These are phyloP conservation scores for Canis aureus DNA, from an alignment of 2,113 vertebrate genomes.

Conservation along the genomic window DNA sequence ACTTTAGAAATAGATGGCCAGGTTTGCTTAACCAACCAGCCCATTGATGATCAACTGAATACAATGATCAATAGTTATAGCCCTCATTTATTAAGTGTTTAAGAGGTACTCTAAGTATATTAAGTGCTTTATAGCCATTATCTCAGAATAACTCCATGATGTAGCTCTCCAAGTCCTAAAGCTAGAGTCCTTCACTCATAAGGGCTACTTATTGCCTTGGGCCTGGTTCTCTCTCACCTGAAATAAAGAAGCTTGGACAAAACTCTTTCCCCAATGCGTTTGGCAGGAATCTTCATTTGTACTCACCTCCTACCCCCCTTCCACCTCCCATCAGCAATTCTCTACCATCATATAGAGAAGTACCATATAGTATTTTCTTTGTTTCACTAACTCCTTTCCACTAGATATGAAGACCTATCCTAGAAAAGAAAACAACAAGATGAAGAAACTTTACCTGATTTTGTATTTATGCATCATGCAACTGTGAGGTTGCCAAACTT, in stretches of 20 bases:
- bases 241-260: not conserved
- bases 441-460: slow-evolving; percentile 90
- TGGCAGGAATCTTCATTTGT: not conserved
- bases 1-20: slow-evolving; percentile 47
- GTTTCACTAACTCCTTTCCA: not conserved
- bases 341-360: not conserved
- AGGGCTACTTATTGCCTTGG: not conserved
- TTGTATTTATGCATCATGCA: slow-evolving; percentile 99
- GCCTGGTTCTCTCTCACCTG: not conserved
- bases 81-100: not conserved
- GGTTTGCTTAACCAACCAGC: not conserved
- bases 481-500: slow-evolving; percentile 98
- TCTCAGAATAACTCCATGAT: not conserved
- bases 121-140: not conserved
- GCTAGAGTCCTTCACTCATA: not conserved
- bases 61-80: not conserved
- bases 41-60: not conserved
- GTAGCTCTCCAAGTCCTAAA: not conserved
- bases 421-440: slow-evolving; percentile 3
- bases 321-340: not conserved
- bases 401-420: not conserved
- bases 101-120: not conserved
- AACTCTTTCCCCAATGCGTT: not conserved
- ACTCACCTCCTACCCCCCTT: not conserved
- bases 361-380: not conserved